phyloP scores from a whole-genome alignment of 2,113 vertebrate species.

The Nyctereutes procyonoides region DNA sequence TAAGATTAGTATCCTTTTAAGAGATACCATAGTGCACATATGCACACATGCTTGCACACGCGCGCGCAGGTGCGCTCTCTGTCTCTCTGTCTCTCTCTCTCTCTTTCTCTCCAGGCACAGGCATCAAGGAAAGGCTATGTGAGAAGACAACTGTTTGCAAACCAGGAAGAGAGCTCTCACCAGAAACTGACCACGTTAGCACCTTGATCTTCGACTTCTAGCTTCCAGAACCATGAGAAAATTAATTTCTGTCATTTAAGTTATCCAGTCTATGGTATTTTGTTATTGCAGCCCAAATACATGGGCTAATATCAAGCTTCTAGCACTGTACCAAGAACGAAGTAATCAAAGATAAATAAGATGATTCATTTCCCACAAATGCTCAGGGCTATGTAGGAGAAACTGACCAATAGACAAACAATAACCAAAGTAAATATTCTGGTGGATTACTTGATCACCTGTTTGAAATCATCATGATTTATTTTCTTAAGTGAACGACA shows the following conservation, averaged over 20 bases:
- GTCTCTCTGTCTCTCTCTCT: too few relatives aligned
- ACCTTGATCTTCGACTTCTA: neutral
- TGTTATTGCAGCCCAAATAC: neutral
- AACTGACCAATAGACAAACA: neutral
- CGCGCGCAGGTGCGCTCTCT: neutral
- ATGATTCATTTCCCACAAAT: neutral
- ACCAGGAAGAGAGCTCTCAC: neutral
- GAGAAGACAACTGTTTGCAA: neutral
- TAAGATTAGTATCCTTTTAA: neutral
- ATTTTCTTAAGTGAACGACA: neutral
- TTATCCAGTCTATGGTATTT: neutral
- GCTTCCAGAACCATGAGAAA: conserved; percentile 10
- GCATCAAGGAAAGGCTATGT: neutral
- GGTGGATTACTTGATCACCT: neutral
- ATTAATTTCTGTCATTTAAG: neutral
- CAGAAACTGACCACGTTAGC: neutral
- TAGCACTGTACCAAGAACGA: neutral
- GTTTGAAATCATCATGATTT: conserved; percentile 3
- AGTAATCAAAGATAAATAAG: neutral
- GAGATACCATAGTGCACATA: neutral
- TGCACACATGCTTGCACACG: too few relatives aligned
- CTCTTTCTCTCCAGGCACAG: neutral
- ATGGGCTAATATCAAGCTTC: neutral
- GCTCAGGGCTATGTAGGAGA: neutral
- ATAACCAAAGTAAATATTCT: neutral